Conservation (phyloP, 1,140 invertebrate genomes). For the Gonioctena quinquepunctata region DNA sequence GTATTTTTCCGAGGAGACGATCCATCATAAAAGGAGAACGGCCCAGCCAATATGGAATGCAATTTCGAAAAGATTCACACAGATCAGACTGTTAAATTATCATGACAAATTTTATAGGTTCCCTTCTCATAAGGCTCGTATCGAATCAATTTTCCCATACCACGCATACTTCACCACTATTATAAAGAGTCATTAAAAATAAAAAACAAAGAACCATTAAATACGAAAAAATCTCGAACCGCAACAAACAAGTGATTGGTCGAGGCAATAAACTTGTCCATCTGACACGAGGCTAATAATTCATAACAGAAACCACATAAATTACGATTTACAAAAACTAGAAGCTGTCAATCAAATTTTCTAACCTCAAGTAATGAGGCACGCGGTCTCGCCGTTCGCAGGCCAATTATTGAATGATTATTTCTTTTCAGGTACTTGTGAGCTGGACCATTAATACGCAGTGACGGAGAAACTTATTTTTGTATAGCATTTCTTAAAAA, state of each 20-base stretch:
- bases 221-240: slow-evolving; percentile 12
- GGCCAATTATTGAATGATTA: not conserved
- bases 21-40: not conserved
- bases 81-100: slow-evolving; percentile 5
- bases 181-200: slow-evolving; percentile 16
- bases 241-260: slow-evolving; percentile 22
- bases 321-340: slow-evolving; percentile 36
- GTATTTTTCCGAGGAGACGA: not conserved
- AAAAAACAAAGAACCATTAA: slow-evolving; percentile 19
- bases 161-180: slow-evolving; percentile 8
- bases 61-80: slow-evolving; percentile 9
- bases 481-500: too few relatives aligned
- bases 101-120: slow-evolving; percentile 12
- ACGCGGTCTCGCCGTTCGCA: not conserved
- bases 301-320: slow-evolving; percentile 36
- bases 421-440: not conserved
- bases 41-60: not conserved
- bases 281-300: slow-evolving; percentile 32
- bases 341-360: slow-evolving; percentile 42
- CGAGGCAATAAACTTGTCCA: slow-evolving; percentile 30
- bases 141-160: slow-evolving; percentile 15
- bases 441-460: not conserved
- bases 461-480: not conserved
- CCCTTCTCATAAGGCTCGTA: slow-evolving; percentile 13
- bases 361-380: slow-evolving; percentile 19